phyloP scores from a whole-genome alignment of 2,113 vertebrate species.

The Seriola rivoliana region DNA sequence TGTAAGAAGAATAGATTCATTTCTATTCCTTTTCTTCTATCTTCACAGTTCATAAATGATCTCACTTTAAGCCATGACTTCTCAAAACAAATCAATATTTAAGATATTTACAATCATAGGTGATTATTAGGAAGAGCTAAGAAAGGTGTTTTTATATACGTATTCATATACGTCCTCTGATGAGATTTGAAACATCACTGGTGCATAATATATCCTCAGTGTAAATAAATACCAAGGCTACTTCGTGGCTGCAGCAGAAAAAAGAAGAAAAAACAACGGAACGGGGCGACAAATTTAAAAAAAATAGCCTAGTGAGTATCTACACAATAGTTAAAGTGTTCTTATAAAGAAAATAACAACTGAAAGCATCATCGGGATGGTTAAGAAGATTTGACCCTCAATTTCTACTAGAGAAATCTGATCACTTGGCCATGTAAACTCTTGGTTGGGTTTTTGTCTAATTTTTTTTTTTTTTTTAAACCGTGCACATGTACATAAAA shows the following conservation, averaged over 20 bases:
- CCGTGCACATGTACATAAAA: conserved; percentile 2
- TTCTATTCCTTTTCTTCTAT: conserved; percentile 19
- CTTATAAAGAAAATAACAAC: conserved; percentile 34
- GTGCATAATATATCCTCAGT: conserved; percentile 33
- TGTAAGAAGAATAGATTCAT: neutral
- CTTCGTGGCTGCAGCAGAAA: conserved; percentile 30
- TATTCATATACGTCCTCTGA: conserved; percentile 22
- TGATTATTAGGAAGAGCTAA: conserved; percentile 60
- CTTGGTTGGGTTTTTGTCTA: neutral
- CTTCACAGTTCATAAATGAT: conserved; percentile 20
- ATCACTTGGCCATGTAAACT: conserved; percentile 1
- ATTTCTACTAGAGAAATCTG: conserved; percentile 5
- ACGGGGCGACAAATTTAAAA: neutral
- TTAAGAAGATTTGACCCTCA: neutral
- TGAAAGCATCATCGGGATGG: neutral
- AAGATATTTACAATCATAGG: conserved; percentile 56
- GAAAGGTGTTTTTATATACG: conserved; percentile 37
- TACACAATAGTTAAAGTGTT: conserved; percentile 38
- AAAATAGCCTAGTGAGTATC: conserved; percentile 31
- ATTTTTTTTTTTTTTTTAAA: neutral
- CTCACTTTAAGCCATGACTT: neutral
- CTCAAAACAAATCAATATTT: conserved; percentile 27
- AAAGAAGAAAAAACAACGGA: neutral
- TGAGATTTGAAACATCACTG: conserved; percentile 32
- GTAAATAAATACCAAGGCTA: conserved; percentile 54